Conservation (phyloP, 1,140 invertebrate species). For the Drosophila baimaii region DNA sequence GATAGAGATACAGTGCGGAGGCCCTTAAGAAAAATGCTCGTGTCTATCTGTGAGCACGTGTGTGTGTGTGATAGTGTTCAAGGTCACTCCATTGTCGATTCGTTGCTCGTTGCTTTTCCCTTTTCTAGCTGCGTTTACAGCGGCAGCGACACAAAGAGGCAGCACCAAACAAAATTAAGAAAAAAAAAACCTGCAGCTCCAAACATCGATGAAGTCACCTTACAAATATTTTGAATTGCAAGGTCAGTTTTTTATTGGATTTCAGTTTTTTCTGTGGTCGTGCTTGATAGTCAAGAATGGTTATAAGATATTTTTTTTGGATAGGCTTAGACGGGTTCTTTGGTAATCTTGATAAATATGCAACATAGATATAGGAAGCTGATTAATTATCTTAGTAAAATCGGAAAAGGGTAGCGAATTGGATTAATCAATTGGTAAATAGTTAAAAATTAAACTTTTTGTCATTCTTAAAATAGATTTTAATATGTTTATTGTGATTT, state of each 20-base stretch:
- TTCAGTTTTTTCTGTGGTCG: not conserved
- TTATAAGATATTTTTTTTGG: not conserved
- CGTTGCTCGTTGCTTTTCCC: conserved; percentile 21
- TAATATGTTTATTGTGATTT: not conserved
- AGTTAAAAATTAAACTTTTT: not conserved
- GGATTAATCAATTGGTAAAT: too few species aligned
- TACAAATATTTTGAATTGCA: conserved; percentile 48
- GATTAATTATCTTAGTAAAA: not conserved
- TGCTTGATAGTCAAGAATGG: conserved; percentile 5
- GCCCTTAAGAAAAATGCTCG: conserved; percentile 40
- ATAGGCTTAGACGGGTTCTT: conserved; percentile 8
- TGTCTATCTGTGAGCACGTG: not conserved
- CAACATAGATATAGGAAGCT: not conserved
- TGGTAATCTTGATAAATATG: conserved; percentile 18
- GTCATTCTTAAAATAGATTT: not conserved
- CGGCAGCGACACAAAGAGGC: conserved; percentile 26
- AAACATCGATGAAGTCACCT: conserved; percentile 51
- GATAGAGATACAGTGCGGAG: conserved; percentile 5
- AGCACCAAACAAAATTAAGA: conserved; percentile 23
- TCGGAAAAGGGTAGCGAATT: conserved; percentile 2
- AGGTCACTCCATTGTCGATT: conserved; percentile 47
- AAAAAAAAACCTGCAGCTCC: conserved; percentile 53
- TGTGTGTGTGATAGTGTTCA: conserved; percentile 30
- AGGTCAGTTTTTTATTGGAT: conserved; percentile 27
- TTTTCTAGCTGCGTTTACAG: conserved; percentile 45